Evolutionary conservation across 2,113 vertebrate species (phyloP).

Genomic region (Pelecanus crispus): DNA sequence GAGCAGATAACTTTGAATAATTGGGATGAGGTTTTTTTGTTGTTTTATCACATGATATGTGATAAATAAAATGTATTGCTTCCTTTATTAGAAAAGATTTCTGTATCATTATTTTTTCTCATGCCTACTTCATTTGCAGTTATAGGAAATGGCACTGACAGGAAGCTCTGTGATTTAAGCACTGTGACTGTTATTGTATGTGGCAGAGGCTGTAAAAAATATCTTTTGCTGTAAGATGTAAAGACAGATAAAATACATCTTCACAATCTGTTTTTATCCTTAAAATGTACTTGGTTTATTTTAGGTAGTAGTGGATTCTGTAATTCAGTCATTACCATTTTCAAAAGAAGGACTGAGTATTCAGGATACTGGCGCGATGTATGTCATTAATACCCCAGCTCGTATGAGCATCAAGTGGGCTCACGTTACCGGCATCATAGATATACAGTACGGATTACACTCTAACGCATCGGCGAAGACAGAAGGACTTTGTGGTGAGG

Average conservation of each 20-base stretch:
- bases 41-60: neutral
- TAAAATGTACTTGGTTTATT: constrained; percentile 24
- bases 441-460: constrained; percentile 82
- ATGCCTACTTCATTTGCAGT: neutral
- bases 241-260: neutral
- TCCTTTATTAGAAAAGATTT: neutral
- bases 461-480: constrained; percentile 78
- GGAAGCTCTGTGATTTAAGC: neutral
- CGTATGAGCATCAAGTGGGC: constrained; percentile 92
- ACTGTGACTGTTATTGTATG: neutral
- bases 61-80: neutral
- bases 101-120: neutral
- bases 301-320: constrained; percentile 88
- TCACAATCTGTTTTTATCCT: neutral
- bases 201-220: neutral
- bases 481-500: constrained; percentile 93
- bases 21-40: neutral
- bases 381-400: constrained; percentile 87
- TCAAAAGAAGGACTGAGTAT: constrained; percentile 82
- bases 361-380: constrained; percentile 95
- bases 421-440: constrained; percentile 93
- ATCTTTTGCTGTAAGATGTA: neutral
- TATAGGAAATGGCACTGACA: neutral
- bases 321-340: constrained; percentile 83
- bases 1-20: neutral